Evolutionary conservation across 2,113 vertebrate species (phyloP).

Genomic region (Arothron firmamentum): DNA sequence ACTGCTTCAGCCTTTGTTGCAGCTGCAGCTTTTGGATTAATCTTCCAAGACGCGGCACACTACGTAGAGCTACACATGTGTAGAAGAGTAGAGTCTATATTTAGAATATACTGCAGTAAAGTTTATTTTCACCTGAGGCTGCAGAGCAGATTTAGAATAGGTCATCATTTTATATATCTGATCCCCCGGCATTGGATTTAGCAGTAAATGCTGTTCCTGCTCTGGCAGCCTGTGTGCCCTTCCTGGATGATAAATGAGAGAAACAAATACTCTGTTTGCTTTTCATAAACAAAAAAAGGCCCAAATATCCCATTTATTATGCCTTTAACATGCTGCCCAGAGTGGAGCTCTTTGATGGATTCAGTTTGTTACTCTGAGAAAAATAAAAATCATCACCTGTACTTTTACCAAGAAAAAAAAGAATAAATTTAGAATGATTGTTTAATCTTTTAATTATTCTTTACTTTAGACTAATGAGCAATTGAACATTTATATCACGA

Average conservation of each 20-base stretch:
- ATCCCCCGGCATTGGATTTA: conserved; percentile 48
- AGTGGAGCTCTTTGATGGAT: conserved; percentile 7
- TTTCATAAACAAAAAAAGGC: conserved; percentile 34
- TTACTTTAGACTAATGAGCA: conserved; percentile 24
- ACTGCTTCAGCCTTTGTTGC: conserved; percentile 26
- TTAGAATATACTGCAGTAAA: conserved; percentile 32
- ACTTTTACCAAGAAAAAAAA: conserved; percentile 9
- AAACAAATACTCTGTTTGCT: conserved; percentile 10
- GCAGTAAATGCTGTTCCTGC: conserved; percentile 33
- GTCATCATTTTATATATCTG: conserved; percentile 24
- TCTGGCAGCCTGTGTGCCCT: conserved; percentile 13
- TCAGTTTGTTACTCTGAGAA: conserved; percentile 19
- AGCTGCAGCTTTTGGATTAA: conserved; percentile 11
- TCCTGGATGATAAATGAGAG: conserved; percentile 50
- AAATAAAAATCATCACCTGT: neutral
- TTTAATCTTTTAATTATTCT: conserved; percentile 14
- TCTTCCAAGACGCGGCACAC: conserved; percentile 15
- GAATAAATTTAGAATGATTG: conserved; percentile 1
- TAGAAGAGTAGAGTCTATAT: conserved; percentile 13
- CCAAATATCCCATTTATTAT: conserved; percentile 6
- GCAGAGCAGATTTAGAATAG: conserved; percentile 40
- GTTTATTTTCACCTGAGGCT: conserved; percentile 32
- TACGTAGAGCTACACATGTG: neutral
- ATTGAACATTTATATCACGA: neutral
- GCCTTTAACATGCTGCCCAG: conserved; percentile 11